Conservation (phyloP, 2,113 vertebrate genomes). For the Hippocampus comes region DNA sequence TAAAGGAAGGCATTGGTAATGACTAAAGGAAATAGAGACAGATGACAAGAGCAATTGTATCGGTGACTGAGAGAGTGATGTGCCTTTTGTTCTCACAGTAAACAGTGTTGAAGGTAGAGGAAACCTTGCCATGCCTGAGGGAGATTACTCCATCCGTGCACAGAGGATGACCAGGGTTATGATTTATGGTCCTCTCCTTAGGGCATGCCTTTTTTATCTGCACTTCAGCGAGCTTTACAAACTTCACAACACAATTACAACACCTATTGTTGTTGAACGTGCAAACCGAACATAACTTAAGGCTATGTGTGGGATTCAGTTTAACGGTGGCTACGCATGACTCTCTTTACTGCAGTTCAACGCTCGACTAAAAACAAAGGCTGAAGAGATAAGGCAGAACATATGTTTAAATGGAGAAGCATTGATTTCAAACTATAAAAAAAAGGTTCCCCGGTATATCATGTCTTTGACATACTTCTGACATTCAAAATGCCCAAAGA, state of each 20-base stretch:
- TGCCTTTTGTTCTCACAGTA: slow-evolving; percentile 48
- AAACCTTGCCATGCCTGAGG: slow-evolving; percentile 42
- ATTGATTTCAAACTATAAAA: background rate
- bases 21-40: slow-evolving; percentile 16
- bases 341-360: background rate
- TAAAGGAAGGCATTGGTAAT: slow-evolving; percentile 33
- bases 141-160: slow-evolving; percentile 41
- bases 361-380: slow-evolving; percentile 7
- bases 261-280: slow-evolving; percentile 46
- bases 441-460: background rate
- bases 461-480: background rate
- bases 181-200: slow-evolving; percentile 56
- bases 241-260: slow-evolving; percentile 60
- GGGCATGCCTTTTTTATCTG: slow-evolving; percentile 46
- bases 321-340: slow-evolving; percentile 12
- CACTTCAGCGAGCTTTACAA: slow-evolving; percentile 53
- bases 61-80: slow-evolving; percentile 33
- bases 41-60: slow-evolving; percentile 28
- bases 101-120: slow-evolving; percentile 43
- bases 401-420: background rate
- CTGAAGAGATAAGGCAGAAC: background rate
- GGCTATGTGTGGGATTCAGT: slow-evolving; percentile 21
- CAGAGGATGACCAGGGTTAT: slow-evolving; percentile 48
- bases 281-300: slow-evolving; percentile 33
- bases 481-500: background rate